A percentile compares a stretch with the other conserved stretches of the same genome.
These are phyloP conservation scores for Anguilla obscura DNA, from an alignment of 2,797 vertebrate genomes.

Conservation along the genomic window DNA sequence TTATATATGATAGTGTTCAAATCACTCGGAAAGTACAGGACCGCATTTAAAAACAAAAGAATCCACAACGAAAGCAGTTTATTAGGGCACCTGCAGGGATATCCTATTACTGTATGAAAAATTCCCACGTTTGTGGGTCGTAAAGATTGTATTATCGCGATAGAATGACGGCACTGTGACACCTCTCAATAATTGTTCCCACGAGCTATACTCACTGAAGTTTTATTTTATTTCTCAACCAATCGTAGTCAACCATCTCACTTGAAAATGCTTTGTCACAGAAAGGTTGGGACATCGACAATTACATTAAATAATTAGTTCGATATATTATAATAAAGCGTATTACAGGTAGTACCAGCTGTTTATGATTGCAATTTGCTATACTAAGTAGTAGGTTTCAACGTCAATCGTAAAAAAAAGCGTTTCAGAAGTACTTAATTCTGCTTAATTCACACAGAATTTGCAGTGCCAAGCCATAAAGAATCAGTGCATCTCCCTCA, in stretches of 20 bases:
- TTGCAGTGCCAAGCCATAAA: background rate
- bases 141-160: background rate
- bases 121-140: slow-evolving; percentile 24
- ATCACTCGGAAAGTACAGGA: slow-evolving; percentile 40
- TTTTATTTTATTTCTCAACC: background rate
- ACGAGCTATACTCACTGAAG: background rate
- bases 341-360: background rate
- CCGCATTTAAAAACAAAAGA: slow-evolving; percentile 55
- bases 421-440: background rate
- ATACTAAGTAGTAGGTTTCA: background rate
- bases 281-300: background rate
- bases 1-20: slow-evolving; percentile 44
- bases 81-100: slow-evolving; percentile 20
- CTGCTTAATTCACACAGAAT: background rate
- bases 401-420: background rate
- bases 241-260: background rate
- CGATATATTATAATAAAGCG: background rate
- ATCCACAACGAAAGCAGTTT: slow-evolving; percentile 52
- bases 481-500: background rate
- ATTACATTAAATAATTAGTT: background rate
- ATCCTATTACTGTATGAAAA: slow-evolving; percentile 38
- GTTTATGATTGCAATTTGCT: background rate
- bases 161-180: background rate
- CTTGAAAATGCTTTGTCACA: background rate
- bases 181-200: background rate